phyloP scores from a whole-genome alignment of 2,797 vertebrate genomes.

The Anisognathus igniventris region DNA sequence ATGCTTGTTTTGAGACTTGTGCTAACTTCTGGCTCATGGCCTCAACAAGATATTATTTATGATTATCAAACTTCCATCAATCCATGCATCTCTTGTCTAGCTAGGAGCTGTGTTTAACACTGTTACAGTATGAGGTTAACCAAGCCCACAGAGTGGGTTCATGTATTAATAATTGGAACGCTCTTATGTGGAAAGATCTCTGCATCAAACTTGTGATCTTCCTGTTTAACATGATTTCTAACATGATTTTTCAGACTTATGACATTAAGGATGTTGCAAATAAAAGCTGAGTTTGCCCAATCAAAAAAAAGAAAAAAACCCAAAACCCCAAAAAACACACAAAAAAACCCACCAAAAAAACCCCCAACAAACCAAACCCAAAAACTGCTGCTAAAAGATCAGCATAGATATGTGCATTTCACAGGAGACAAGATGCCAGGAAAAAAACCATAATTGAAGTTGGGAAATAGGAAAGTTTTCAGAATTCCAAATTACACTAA shows the following conservation, averaged over 20 bases:
- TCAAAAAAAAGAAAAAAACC: background rate
- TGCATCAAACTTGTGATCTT: background rate
- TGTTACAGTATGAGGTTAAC: background rate
- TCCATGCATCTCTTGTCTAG: background rate
- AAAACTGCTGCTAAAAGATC: background rate
- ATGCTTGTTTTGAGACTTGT: background rate
- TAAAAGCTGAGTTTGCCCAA: background rate
- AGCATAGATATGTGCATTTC: fast-evolving
- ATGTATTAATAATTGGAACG: background rate
- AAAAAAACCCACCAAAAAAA: background rate
- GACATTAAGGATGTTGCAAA: background rate
- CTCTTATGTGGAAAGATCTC: background rate
- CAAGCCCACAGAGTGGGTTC: background rate
- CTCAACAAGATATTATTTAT: background rate
- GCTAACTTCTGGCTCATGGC: background rate
- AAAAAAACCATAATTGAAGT: background rate
- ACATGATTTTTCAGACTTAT: background rate
- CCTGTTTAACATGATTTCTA: background rate
- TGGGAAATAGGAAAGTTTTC: background rate
- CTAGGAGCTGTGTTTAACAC: background rate
- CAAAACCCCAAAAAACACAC: background rate
- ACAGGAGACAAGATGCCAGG: background rate
- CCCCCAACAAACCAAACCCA: background rate
- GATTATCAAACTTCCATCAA: background rate
- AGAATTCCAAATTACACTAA: background rate